Evolutionary conservation across 2,888 invertebrate species (phyloP).

Genomic region (Acronicta alni): DNA sequence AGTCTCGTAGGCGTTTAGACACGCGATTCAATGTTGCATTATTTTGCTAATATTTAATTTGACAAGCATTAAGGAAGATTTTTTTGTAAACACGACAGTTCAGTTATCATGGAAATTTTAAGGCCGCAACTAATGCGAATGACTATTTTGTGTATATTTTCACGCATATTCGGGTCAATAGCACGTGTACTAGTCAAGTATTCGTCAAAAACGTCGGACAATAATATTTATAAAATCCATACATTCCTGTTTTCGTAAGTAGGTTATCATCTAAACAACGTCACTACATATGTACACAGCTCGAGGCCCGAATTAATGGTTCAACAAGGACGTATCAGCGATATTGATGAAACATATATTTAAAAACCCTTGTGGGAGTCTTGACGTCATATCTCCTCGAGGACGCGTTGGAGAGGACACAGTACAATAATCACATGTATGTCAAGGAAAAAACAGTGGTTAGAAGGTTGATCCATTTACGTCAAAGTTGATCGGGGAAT

Average conservation of each 20-base stretch:
- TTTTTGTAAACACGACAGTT: slow-evolving; percentile 21
- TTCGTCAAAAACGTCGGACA: neutral
- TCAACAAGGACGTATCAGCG: slow-evolving; percentile 20
- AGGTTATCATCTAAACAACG: slow-evolving; percentile 13
- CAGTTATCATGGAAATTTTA: slow-evolving; percentile 30
- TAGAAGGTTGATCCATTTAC: slow-evolving; percentile 12
- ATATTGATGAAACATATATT: slow-evolving; percentile 39
- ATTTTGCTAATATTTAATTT: slow-evolving; percentile 38
- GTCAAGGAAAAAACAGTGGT: slow-evolving; percentile 34
- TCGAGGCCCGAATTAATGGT: slow-evolving; percentile 1
- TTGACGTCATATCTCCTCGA: slow-evolving; percentile 36
- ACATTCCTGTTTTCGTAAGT: slow-evolving; percentile 3
- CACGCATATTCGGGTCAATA: slow-evolving; percentile 4
- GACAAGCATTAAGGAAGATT: slow-evolving; percentile 44
- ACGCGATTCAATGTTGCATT: slow-evolving; percentile 39
- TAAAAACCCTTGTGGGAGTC: slow-evolving; percentile 27
- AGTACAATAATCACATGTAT: slow-evolving; percentile 19
- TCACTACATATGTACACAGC: neutral
- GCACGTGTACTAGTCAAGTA: neutral
- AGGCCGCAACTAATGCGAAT: slow-evolving; percentile 15
- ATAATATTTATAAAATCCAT: neutral
- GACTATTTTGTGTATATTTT: slow-evolving; percentile 5
- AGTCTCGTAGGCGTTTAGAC: slow-evolving; percentile 36
- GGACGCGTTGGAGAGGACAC: slow-evolving; percentile 32
- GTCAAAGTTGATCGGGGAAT: slow-evolving; percentile 6